These are phyloP conservation scores for Spialia ferax DNA, from an alignment of 2,888 invertebrate genomes.

Conservation along the genomic window DNA sequence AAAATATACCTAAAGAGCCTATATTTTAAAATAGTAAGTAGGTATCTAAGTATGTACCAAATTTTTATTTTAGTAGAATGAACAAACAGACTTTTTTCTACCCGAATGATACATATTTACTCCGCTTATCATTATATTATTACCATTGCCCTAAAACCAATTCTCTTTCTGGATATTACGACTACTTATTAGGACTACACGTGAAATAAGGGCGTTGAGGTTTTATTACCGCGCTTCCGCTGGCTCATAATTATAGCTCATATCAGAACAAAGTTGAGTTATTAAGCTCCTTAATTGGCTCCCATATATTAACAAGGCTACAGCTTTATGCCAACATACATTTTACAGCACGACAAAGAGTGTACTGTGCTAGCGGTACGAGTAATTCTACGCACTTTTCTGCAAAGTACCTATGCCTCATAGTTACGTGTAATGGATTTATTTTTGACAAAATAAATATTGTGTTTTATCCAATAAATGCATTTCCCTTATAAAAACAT, in stretches of 20 bases:
- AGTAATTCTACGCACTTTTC: conserved; percentile 22
- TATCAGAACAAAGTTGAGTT: conserved; percentile 48
- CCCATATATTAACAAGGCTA: conserved; percentile 38
- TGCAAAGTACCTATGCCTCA: background rate
- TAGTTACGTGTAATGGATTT: no score
- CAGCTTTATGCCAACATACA: conserved; percentile 29
- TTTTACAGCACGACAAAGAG: conserved; percentile 29
- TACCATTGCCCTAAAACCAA: conserved; percentile 10
- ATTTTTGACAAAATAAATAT: no score
- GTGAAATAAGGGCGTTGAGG: conserved; percentile 32
- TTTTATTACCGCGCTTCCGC: conserved; percentile 46
- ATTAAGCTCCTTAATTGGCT: conserved; percentile 45
- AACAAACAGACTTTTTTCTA: no score
- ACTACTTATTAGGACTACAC: conserved; percentile 32
- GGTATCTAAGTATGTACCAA: no score
- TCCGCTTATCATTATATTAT: conserved; percentile 8
- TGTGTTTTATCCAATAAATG: no score
- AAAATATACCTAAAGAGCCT: no score
- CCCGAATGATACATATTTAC: no score
- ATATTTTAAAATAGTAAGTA: no score
- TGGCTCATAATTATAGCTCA: conserved; percentile 46
- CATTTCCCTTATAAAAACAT: no score
- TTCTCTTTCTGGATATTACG: conserved; percentile 14
- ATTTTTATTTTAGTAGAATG: no score
- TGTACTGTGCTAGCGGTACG: conserved; percentile 4